These are phyloP conservation scores for Dryoscopus gambensis DNA, from an alignment of 2,113 vertebrate species.

Conservation along the genomic window DNA sequence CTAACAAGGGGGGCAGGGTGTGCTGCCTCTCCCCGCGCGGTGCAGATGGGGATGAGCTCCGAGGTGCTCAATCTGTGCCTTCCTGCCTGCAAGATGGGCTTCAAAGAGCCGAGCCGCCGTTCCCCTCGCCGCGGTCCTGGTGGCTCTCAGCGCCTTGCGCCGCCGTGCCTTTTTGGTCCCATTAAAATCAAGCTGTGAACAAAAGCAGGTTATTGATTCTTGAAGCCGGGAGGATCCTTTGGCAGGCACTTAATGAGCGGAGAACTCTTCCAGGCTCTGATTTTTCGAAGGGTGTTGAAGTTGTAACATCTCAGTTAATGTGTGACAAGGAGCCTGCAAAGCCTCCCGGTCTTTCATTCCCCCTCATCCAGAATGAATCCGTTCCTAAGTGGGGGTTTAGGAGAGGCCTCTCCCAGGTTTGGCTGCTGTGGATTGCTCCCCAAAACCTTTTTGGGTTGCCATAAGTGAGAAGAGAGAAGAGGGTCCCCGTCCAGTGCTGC, in stretches of 20 bases:
- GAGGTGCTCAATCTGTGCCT: background rate
- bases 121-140: background rate
- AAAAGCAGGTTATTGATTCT: constrained; percentile 2
- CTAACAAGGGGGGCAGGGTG: background rate
- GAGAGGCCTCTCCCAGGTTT: background rate
- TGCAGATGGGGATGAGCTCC: background rate
- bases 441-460: background rate
- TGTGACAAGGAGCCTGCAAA: background rate
- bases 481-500: background rate
- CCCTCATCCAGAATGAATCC: background rate
- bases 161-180: background rate
- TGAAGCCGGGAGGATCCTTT: background rate
- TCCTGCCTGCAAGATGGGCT: background rate
- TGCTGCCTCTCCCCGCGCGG: background rate
- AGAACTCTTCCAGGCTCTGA: background rate
- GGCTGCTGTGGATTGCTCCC: background rate
- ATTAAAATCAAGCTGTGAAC: background rate
- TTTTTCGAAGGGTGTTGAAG: background rate
- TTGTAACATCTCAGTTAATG: background rate
- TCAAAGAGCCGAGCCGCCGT: background rate
- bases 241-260: background rate
- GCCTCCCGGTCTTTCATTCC: too few species aligned
- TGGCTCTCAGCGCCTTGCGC: background rate
- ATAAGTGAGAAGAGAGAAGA: background rate
- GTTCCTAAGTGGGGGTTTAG: background rate